Percentiles rank a stretch among this genome's conserved stretches.
phyloP scores from a whole-genome alignment of 2,797 vertebrate genomes.

The Pelobates cultripes region DNA sequence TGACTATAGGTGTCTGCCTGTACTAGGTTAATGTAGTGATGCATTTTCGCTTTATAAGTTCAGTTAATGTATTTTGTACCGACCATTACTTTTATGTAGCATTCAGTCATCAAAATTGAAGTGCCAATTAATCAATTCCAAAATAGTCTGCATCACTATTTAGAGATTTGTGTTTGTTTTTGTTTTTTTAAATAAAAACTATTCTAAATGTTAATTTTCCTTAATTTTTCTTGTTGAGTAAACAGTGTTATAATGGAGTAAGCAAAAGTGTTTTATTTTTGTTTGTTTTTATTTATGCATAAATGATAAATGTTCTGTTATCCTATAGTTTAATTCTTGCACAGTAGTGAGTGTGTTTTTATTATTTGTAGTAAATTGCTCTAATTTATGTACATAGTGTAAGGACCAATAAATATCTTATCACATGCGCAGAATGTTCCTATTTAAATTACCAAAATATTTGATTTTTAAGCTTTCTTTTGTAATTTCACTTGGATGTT shows the following conservation, averaged over 20 bases:
- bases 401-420: slow-evolving; percentile 11
- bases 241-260: not conserved
- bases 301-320: not conserved
- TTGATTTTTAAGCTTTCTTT: too few relatives aligned
- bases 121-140: not conserved
- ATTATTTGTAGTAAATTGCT: not conserved
- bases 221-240: not conserved
- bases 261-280: not conserved
- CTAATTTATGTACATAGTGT: not conserved
- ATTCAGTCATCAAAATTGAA: not conserved
- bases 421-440: not conserved
- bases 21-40: too few relatives aligned
- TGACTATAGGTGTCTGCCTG: too few relatives aligned
- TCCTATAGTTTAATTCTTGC: not conserved
- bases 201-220: not conserved
- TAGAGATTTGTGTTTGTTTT: too few relatives aligned
- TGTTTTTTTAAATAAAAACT: not conserved
- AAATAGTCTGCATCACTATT: too few relatives aligned
- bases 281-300: not conserved
- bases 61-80: not conserved
- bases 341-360: not conserved
- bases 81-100: not conserved
- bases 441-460: not conserved
- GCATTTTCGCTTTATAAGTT: not conserved
- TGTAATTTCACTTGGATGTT: too few relatives aligned